Evolutionary conservation across 2,888 invertebrate species (phyloP).

Genomic region (Tridacna gigas): DNA sequence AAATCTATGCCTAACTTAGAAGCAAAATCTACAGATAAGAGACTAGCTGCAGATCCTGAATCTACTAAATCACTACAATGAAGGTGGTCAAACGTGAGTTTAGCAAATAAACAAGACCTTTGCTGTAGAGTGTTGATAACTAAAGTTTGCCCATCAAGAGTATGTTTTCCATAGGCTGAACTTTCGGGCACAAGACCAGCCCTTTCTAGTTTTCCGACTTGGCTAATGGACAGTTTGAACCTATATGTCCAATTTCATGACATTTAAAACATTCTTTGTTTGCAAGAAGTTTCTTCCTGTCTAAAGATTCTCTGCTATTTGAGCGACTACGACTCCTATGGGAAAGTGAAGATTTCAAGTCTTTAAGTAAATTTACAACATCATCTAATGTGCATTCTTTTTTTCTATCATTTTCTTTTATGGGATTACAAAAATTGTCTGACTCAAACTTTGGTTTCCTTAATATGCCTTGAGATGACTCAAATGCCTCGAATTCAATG

Average conservation of each 20-base stretch:
- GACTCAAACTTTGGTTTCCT: not conserved
- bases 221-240: not conserved
- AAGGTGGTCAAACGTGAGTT: not conserved
- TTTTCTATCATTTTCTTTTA: not conserved
- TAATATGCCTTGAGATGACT: not conserved
- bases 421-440: not conserved
- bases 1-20: slow-evolving; percentile 1
- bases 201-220: slow-evolving; percentile 3
- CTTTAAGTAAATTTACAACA: not conserved
- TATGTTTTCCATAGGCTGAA: not conserved
- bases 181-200: not conserved
- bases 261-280: not conserved
- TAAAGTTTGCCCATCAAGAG: not conserved
- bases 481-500: not conserved
- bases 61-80: not conserved
- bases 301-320: not conserved
- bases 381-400: not conserved
- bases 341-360: not conserved
- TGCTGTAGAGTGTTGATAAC: not conserved
- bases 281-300: not conserved
- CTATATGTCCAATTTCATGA: slow-evolving; percentile 1
- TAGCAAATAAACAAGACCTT: slow-evolving; percentile 5
- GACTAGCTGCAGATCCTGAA: not conserved
- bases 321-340: not conserved
- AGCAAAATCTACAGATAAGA: not conserved